Percentiles rank a stretch among this genome's conserved stretches.
phyloP scores from a whole-genome alignment of 2,888 invertebrate genomes.

The Serrognathus titanus region DNA sequence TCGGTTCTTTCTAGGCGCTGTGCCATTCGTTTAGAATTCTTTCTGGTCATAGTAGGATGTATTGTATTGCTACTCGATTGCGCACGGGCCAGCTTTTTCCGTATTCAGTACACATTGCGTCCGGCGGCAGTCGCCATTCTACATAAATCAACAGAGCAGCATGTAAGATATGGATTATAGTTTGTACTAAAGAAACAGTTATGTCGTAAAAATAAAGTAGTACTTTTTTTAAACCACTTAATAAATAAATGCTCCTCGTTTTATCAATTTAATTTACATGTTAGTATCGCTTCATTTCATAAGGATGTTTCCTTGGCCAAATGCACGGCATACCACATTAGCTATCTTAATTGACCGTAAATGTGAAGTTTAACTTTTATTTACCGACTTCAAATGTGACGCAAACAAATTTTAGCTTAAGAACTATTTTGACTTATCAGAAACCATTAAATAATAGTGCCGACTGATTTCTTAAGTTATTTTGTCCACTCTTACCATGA shows the following conservation, averaged over 20 bases:
- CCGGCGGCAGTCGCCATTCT: constrained; percentile 19
- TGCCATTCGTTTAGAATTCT: too few relatives aligned
- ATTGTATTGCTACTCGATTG: background rate
- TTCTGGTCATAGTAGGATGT: too few relatives aligned
- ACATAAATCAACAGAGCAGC: constrained; percentile 14
- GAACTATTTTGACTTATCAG: too few relatives aligned
- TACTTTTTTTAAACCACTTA: background rate
- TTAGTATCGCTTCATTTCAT: too few relatives aligned
- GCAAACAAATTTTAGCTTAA: too few relatives aligned
- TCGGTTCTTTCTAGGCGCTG: too few relatives aligned
- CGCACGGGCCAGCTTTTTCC: constrained; percentile 12
- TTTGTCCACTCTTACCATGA: too few relatives aligned
- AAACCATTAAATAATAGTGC: too few relatives aligned
- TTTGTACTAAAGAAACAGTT: constrained; percentile 16
- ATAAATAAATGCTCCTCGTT: constrained; percentile 8
- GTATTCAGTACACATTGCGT: constrained; percentile 14
- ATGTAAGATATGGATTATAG: constrained; percentile 18
- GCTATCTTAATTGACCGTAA: constrained; percentile 40
- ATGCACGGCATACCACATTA: constrained; percentile 23
- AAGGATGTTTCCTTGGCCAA: too few relatives aligned
- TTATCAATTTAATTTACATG: too few relatives aligned
- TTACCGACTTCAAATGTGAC: too few relatives aligned
- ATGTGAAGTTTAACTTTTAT: constrained; percentile 10
- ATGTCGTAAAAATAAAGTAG: constrained; percentile 7
- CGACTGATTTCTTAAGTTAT: too few relatives aligned